Base-by-base conservation (phyloP, 2,113 vertebrate genomes). In the Gobio gobio region DNA sequence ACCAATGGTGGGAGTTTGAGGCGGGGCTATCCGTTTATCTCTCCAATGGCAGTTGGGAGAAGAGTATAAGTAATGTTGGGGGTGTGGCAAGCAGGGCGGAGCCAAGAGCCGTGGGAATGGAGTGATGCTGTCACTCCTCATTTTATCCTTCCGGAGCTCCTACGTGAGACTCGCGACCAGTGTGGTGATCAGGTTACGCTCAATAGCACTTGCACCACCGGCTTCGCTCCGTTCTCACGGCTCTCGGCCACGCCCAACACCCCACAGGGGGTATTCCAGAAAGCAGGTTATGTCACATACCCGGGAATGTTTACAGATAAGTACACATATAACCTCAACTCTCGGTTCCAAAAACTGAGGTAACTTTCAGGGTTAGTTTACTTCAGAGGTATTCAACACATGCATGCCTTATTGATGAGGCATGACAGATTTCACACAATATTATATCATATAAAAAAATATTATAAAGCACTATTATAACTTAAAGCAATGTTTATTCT, bases 261-360 rank as follows among this genome's bases (percentile, higher is more conserved):
- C 4, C 49, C 14, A 51, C 14, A 33, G 24, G 16, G 45, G 74
- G 14, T 26, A 76, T 54, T 76, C 49, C 74, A 76, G 24, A 76
- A 76, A 76, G 26, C 74, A 54, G 74, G 74, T 22, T 54, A 54
- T 76, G 24, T 47, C 24, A 76, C 74, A 54, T 29, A 76, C n/a
- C 13, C 3, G 3, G 43, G 45, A 18, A 9, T 10, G 16, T 76
- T 76, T 54, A 33, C 9, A 10, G 49, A 49, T 26, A 26, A 49
- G 45, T 18, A 26, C 26, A 75, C 24, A 26, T 10, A 74, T 49
- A 18, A 26, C 22, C 12, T 40, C 7, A 10, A 43, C 36, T 72
- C 20, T 70, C 14, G 13, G 45, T 74, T 74, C 20, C 36, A 43
- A 16, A 74, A 49, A 74, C 72, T 10, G 14, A 76, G n/a, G 16